Evolutionary conservation across 2,888 invertebrate species (phyloP), one percentile per base, ranked within the genome.

Genomic region (Nephrocerus scutellatus): DNA sequence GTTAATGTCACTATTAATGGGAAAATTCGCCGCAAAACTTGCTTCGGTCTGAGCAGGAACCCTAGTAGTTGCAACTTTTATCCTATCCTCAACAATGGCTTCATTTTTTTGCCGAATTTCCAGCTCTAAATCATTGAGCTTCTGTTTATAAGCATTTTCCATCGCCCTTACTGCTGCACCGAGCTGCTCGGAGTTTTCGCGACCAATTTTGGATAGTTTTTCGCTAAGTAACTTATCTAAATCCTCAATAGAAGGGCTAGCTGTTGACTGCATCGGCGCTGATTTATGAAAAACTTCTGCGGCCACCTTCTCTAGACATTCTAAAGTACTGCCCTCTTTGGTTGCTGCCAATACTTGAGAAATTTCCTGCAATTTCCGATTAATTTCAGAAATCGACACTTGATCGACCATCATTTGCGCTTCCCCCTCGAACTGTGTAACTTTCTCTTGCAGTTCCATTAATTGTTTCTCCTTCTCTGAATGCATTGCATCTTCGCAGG

Each of bases 201-300:
- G 54, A 5, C 55, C 53, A 4, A 62, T 61, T 38, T 63, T 63
- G 4, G 57, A 44, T 0, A 62, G 51, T 40, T 61, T 62, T 33
- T 61, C 52, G 10, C 43, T 51, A 0, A 62, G 48, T 4, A 61
- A 43, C 5, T 52, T 54, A 25, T 62, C 61, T 25, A 62, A 35
- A 23, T 60, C 54, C 23, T 59, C 59, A 6, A 56, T 31, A 5
- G 55, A 48, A 2, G 61, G 53, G 1, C 55, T 50, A 7, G 44
- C 26, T 2, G 44, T 44, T 1, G 48, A 49, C 5, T 52, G 47
- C 16, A 52, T 47, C 7, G 37, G 20, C 16, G 36, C n/a, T 1
- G 41, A 20, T 4, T 44, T 15, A n/a, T n/a, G n/a, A 12, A 16
- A 28, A 14, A 12, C 9, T 7, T 34, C 32, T 1, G 15, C 12